Evolutionary conservation across 2,888 invertebrate species (phyloP).

Genomic region (Hyppa rectilinea): DNA sequence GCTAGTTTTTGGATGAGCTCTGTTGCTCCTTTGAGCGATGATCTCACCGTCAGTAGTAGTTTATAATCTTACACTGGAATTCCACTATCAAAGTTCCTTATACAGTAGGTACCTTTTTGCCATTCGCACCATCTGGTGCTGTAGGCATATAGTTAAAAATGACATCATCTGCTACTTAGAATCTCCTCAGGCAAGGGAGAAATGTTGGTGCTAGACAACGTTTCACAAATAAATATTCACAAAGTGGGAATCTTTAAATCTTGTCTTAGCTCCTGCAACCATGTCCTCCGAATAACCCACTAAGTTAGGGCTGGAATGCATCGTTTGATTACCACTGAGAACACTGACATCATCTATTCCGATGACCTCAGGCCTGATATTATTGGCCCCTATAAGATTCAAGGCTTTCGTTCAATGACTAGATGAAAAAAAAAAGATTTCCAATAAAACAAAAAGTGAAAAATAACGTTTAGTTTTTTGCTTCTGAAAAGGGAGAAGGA

Average conservation of each 20-base stretch:
- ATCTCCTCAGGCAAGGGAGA: conserved; percentile 31
- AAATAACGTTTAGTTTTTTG: too few relatives aligned
- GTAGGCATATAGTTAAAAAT: conserved; percentile 32
- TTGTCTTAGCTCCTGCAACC: conserved; percentile 8
- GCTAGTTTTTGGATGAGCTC: conserved; percentile 12
- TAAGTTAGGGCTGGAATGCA: conserved; percentile 10
- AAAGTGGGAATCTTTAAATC: background rate
- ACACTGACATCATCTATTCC: conserved; percentile 63
- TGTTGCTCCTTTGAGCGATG: conserved; percentile 29
- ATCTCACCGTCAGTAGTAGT: conserved; percentile 37
- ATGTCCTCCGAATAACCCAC: conserved; percentile 5
- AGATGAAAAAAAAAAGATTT: too few relatives aligned
- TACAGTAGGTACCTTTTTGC: conserved; percentile 23
- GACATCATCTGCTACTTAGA: conserved; percentile 55
- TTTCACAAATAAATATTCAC: conserved; percentile 6
- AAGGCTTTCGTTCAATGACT: conserved; percentile 30
- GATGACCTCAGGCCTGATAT: conserved; percentile 61
- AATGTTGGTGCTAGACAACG: conserved; percentile 17
- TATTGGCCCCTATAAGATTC: conserved; percentile 42
- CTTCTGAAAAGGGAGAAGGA: too few relatives aligned
- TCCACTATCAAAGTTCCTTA: conserved; percentile 44
- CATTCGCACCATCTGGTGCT: conserved; percentile 25
- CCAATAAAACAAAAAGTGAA: too few relatives aligned
- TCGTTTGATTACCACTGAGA: conserved; percentile 45
- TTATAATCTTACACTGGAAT: conserved; percentile 39